Conservation (phyloP, 2,888 invertebrate species). For the Willowsia nigromaculata region DNA sequence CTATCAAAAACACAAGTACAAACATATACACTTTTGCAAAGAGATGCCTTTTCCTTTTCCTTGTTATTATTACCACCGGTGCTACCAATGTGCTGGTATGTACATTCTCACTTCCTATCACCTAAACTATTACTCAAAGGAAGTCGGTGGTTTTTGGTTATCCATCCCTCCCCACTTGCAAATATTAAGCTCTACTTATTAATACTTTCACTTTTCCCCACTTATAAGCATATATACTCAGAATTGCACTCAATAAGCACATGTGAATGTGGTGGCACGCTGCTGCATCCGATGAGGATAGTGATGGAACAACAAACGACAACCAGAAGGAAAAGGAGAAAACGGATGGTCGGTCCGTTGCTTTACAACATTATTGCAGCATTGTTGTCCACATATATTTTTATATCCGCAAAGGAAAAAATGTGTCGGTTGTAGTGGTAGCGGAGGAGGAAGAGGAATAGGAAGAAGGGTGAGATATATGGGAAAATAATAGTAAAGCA, state of each 20-base stretch:
- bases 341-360: constrained; percentile 45
- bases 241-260: constrained; percentile 32
- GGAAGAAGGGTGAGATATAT: constrained; percentile 22
- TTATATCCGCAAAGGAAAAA: constrained; percentile 30
- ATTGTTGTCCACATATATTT: constrained; percentile 9
- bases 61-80: constrained; percentile 44
- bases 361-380: neutral
- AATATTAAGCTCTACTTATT: constrained; percentile 1
- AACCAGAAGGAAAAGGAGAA: constrained; percentile 22
- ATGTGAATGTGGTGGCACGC: neutral
- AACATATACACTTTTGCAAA: neutral
- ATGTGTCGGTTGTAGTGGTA: neutral
- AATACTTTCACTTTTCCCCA: constrained; percentile 60
- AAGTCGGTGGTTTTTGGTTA: constrained; percentile 60
- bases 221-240: neutral
- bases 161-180: constrained; percentile 35
- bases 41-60: constrained; percentile 62
- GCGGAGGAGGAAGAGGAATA: constrained; percentile 29
- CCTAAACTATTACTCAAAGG: constrained; percentile 54
- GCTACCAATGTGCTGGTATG: neutral
- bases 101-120: constrained; percentile 60
- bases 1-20: neutral
- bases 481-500: constrained; percentile 52
- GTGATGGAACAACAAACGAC: constrained; percentile 17
- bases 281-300: neutral